phyloP scores from a whole-genome alignment of 2,888 invertebrate species.

The Dichetophora obliterata region DNA sequence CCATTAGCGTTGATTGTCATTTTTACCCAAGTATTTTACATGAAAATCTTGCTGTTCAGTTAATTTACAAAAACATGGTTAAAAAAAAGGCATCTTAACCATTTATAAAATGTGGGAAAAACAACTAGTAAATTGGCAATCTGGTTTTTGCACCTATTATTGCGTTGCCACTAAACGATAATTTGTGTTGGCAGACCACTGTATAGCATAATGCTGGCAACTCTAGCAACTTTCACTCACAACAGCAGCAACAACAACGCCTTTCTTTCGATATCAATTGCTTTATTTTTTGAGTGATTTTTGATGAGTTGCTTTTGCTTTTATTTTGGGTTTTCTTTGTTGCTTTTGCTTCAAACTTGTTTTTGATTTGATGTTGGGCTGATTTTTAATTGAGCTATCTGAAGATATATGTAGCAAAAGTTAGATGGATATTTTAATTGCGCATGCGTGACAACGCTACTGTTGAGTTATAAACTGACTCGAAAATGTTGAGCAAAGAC shows the following conservation, averaged over 20 bases:
- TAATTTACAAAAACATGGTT: not conserved
- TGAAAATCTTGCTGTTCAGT: too few relatives aligned
- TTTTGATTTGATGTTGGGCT: too few relatives aligned
- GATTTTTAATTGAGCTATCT: too few relatives aligned
- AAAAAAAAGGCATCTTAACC: not conserved
- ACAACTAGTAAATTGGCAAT: too few relatives aligned
- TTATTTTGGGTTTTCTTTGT: too few relatives aligned
- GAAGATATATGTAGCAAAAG: too few relatives aligned
- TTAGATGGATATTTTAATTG: too few relatives aligned
- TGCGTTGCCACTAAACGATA: not conserved
- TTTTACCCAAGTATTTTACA: too few relatives aligned
- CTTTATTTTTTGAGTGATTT: not conserved
- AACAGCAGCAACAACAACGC: not conserved
- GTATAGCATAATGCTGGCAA: not conserved
- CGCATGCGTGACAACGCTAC: too few relatives aligned
- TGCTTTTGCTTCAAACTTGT: not conserved
- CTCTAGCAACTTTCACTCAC: conserved; percentile 17
- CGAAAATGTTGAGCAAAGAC: not conserved
- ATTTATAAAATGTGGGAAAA: not conserved
- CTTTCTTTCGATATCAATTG: not conserved
- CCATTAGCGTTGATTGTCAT: too few relatives aligned
- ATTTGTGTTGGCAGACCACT: not conserved
- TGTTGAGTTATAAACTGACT: not conserved
- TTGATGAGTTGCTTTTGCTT: not conserved
- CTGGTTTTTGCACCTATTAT: not conserved